Evolutionary conservation across 2,113 vertebrate species (phyloP).

Genomic region (Psittacula cyanocephala): DNA sequence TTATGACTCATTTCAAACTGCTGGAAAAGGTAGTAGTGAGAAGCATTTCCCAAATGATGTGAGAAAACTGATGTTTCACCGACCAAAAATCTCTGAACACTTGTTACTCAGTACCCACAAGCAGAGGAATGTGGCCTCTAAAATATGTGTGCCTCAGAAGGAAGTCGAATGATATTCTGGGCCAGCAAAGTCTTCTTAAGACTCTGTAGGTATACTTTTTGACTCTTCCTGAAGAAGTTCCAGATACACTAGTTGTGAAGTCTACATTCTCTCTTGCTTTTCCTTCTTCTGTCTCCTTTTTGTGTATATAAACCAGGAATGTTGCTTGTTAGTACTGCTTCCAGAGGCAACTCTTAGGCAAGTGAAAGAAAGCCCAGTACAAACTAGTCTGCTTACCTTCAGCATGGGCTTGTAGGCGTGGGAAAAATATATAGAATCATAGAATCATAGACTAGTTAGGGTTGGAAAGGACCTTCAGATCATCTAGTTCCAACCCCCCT

Average conservation of each 20-base stretch:
- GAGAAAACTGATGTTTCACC: neutral
- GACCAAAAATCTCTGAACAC: neutral
- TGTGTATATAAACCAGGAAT: neutral
- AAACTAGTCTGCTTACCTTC: neutral
- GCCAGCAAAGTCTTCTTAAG: neutral
- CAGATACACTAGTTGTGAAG: neutral
- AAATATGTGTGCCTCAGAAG: neutral
- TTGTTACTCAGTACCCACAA: neutral
- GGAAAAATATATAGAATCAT: neutral
- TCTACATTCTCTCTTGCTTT: neutral
- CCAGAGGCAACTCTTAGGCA: neutral
- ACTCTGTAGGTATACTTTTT: neutral
- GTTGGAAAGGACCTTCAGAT: too few relatives aligned
- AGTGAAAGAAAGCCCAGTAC: neutral
- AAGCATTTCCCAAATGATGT: neutral
- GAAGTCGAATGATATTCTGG: neutral
- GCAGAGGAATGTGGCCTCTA: neutral
- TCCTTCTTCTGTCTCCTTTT: neutral
- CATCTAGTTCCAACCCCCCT: too few relatives aligned
- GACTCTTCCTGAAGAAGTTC: neutral
- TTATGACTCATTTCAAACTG: neutral
- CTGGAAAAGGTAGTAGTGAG: neutral
- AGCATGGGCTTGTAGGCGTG: neutral
- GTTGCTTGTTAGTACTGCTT: neutral
- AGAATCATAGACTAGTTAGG: too few relatives aligned